Percentiles rank a stretch among this genome's conserved stretches.
Conservation (phyloP, 2,797 vertebrate species). For the Chaetodon trifasciatus region DNA sequence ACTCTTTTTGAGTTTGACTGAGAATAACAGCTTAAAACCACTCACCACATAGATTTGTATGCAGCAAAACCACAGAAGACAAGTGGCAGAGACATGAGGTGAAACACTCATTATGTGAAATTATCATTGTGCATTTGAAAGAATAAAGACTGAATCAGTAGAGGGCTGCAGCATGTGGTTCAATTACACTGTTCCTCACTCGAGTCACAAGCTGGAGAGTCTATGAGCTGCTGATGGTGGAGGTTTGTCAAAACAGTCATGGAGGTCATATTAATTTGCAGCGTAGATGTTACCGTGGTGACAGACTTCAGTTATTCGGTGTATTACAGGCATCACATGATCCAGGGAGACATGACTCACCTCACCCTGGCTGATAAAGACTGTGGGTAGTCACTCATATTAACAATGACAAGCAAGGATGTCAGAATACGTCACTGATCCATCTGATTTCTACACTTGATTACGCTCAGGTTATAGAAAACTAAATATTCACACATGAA, state of each 20-base stretch:
- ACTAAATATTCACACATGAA: too few relatives aligned
- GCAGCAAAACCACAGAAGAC: slow-evolving; percentile 22
- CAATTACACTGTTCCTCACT: not conserved
- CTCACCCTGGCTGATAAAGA: not conserved
- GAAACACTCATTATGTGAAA: slow-evolving; percentile 15
- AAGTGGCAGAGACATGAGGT: slow-evolving; percentile 7
- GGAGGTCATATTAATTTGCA: not conserved
- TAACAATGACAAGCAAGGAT: not conserved
- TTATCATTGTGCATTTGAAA: slow-evolving; percentile 29
- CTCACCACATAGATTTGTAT: slow-evolving; percentile 51
- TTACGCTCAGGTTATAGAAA: not conserved
- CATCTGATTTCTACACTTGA: not conserved
- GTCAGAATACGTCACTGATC: not conserved
- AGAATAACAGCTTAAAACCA: slow-evolving; percentile 54
- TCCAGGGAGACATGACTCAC: slow-evolving; percentile 1
- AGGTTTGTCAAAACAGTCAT: not conserved
- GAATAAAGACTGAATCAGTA: not conserved
- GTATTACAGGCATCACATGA: not conserved
- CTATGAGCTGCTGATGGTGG: not conserved
- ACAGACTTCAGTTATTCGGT: not conserved
- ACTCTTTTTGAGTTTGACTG: slow-evolving; percentile 47
- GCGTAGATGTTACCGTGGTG: not conserved
- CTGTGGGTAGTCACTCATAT: not conserved
- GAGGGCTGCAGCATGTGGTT: not conserved
- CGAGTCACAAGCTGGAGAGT: not conserved